Evolutionary conservation across 2,888 invertebrate species (phyloP).

Genomic region (Macaria liturata): DNA sequence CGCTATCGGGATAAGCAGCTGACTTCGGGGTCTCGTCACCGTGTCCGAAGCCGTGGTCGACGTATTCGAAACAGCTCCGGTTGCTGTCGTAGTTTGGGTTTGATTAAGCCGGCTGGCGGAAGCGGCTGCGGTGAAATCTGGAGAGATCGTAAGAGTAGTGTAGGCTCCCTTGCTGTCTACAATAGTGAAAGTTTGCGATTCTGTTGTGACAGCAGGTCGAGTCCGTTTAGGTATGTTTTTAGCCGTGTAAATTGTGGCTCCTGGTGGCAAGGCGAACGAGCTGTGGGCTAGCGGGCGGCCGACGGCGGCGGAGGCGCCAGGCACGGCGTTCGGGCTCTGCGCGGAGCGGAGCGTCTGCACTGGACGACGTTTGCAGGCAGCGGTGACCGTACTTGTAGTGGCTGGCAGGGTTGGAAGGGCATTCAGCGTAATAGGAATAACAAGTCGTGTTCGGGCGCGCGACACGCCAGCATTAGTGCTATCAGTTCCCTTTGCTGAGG

Average conservation of each 20-base stretch:
- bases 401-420: not conserved
- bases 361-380: not conserved
- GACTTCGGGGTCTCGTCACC: not conserved
- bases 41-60: constrained; percentile 5
- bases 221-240: not conserved
- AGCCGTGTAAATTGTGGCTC: constrained; percentile 10
- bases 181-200: constrained; percentile 14
- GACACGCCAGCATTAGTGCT: not conserved
- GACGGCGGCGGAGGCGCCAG: not conserved
- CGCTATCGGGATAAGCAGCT: constrained; percentile 15
- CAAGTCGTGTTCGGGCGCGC: not conserved
- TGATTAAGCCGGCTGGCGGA: not conserved
- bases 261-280: constrained; percentile 8
- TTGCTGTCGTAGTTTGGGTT: constrained; percentile 8
- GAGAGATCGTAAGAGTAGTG: constrained; percentile 12
- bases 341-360: not conserved
- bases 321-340: not conserved
- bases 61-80: not conserved
- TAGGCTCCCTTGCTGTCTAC: constrained; percentile 8
- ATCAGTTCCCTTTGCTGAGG: not conserved
- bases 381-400: not conserved
- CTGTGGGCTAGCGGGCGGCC: not conserved
- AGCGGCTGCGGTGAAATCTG: constrained; percentile 3
- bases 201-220: not conserved
- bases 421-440: constrained; percentile 4